Base-by-base conservation (phyloP, 2,113 vertebrate species). In the Calonectris borealis region DNA sequence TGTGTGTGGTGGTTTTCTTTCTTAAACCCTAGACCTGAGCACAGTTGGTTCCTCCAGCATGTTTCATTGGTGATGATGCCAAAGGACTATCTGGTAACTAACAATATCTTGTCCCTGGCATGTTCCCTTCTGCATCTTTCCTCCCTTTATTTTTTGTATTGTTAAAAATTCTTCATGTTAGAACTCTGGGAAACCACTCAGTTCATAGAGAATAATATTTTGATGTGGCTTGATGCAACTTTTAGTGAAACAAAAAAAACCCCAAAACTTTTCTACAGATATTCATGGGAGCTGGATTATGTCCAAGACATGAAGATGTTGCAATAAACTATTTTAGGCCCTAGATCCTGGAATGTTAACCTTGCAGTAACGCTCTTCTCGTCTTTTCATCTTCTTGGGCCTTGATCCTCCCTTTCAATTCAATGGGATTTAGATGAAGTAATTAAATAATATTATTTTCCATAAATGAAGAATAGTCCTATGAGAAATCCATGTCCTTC, bases 401-500 rank as follows among this genome's bases (percentile, higher is more conserved):
- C 95, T 94, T 91, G 85, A 94, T 96, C 91, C 82, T 94, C 75
- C 87, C 84, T 94, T 94, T 71, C 84, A 91, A 61, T 96, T 93
- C 89, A 93, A 96, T 38, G 49, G 55, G 73, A 88, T 93, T 94
- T 77, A 86, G 58, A 95, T 18, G 42, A 62, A 94, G 51, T 54
- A 96, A 94, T 81, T 88, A 95, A 96, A 92, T 79, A 93, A 94
- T 70, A 93, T 65, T 95, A 44, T 95, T 97, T 96, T 94, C 91
- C 75, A 95, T 88, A 75, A 95, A 57, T 55, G 90, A 95, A 92
- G 76, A 57, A 79, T 54, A 78, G 75, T 48, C 64, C 75, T 77
- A 32, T 71, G 80, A 97, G 95, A 94, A 97, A 97, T 95, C 44
- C 68, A 76, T 69, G 71, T 97, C 90, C 82, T 98, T 97, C 96